Percentiles rank a stretch among this genome's conserved stretches.
These are phyloP conservation scores for Platycnemis pennipes DNA, from an alignment of 2,888 invertebrate genomes.

Conservation along the genomic window DNA sequence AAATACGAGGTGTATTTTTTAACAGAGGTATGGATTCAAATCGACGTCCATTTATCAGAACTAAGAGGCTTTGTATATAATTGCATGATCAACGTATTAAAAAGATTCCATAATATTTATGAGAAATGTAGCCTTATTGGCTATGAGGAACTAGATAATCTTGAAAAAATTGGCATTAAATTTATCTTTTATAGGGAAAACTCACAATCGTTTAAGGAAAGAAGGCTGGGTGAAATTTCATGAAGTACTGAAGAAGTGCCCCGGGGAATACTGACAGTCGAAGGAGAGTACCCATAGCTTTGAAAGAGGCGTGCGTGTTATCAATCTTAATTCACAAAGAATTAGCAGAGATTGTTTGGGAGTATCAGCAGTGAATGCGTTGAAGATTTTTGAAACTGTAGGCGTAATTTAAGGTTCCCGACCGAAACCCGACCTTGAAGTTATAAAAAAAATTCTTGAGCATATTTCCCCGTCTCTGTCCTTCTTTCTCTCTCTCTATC, in stretches of 20 bases:
- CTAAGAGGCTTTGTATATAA: too few species aligned
- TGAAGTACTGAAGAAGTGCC: not conserved
- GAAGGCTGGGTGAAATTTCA: too few species aligned
- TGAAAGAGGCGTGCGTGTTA: not conserved
- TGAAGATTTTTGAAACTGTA: not conserved
- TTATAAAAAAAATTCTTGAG: not conserved
- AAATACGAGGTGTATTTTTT: too few species aligned
- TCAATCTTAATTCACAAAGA: not conserved
- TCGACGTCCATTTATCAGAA: too few species aligned
- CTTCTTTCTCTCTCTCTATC: not conserved
- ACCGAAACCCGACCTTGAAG: constrained; percentile 10
- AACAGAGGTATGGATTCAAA: too few species aligned
- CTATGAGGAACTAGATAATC: too few species aligned
- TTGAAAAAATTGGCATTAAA: too few species aligned
- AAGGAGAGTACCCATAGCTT: not conserved
- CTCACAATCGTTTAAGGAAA: too few species aligned
- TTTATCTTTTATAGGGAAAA: too few species aligned
- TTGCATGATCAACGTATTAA: too few species aligned
- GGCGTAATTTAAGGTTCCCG: not conserved
- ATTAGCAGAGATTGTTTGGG: not conserved
- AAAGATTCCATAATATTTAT: too few species aligned
- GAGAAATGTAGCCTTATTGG: too few species aligned
- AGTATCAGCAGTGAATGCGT: not conserved
- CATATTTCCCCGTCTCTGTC: not conserved
- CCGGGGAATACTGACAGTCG: not conserved